Percentiles rank a stretch among this genome's conserved stretches.
Conservation (phyloP, 2,113 vertebrate genomes). For the Shinisaurus crocodilurus region DNA sequence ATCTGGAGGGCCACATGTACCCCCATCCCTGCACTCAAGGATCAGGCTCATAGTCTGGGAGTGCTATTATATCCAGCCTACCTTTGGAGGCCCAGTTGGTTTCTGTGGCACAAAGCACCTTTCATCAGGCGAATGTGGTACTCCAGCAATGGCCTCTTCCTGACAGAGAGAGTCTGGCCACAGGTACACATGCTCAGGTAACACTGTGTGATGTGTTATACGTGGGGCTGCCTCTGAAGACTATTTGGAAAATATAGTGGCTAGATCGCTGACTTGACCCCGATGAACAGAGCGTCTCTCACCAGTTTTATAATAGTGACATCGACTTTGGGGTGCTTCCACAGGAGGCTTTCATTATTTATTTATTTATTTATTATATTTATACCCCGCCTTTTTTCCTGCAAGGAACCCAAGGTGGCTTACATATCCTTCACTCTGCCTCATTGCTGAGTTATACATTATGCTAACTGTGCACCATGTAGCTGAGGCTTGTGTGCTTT, state of each 20-base stretch:
- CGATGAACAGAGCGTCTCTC: neutral
- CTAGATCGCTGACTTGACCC: neutral
- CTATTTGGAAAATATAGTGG: neutral
- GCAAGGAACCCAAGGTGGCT: too few species aligned
- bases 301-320: neutral
- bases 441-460: too few species aligned
- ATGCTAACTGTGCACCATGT: too few species aligned
- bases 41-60: neutral
- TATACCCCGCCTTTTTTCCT: too few species aligned
- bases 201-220: neutral
- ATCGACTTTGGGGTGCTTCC: too few species aligned
- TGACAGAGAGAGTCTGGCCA: neutral
- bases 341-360: too few species aligned
- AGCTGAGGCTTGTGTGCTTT: too few species aligned
- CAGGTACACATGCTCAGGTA: neutral
- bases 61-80: neutral
- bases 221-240: neutral
- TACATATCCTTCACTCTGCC: too few species aligned
- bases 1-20: neutral
- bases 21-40: neutral
- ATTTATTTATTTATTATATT: too few species aligned
- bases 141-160: too few species aligned
- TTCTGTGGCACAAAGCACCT: neutral
- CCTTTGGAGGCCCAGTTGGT: neutral
- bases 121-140: neutral